Base-by-base conservation (phyloP, 2,797 vertebrate genomes). In the Sebastes matsubarae region DNA sequence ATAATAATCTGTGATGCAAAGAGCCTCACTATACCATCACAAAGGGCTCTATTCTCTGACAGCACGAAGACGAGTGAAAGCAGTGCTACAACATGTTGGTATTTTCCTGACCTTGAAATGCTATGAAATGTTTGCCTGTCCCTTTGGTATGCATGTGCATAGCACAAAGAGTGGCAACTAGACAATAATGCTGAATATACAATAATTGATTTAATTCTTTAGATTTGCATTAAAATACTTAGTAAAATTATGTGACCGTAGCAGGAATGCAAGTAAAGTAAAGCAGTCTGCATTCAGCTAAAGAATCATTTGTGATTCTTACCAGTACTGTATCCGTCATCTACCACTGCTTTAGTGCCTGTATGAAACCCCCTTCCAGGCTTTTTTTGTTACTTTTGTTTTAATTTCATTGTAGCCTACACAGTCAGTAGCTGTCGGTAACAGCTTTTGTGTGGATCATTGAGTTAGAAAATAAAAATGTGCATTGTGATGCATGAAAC, bases 391-490 rank as follows among this genome's bases (percentile, higher is more conserved):
- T 34, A 13, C 36, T 81, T 68, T 54, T 42, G 18, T 67, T 77
- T 3, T 30, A 8, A 61, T 78, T 63, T 30, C 50, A 50, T 54
- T 73, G 34, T n/a, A 52, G 57, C 36, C n/a, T 42, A 34, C 78
- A 69, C 59, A 65, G 63, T 60, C 61, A 55, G 68, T 54, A 29
- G 34, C 46, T 71, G 29, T 67, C 65, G 74, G 12, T 10, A 60
- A 42, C 29, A 70, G 65, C 29, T 73, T 69, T 57, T 69, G 50
- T 66, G 25, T 57, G 24, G 30, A 61, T 50, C 71, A 60, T 4
- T 66, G 34, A 30, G 18, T 76, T 52, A 66, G 22, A 46, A 70
- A 58, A 74, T 79, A 64, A 29, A 77, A 80, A 50, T 38, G 29
- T 29, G 30, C 29, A 64, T 13, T 27, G 4, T 42, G 54, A 61